These are phyloP conservation scores for Drosophila sordidapex DNA, from an alignment of 2,888 invertebrate genomes.

Conservation along the genomic window DNA sequence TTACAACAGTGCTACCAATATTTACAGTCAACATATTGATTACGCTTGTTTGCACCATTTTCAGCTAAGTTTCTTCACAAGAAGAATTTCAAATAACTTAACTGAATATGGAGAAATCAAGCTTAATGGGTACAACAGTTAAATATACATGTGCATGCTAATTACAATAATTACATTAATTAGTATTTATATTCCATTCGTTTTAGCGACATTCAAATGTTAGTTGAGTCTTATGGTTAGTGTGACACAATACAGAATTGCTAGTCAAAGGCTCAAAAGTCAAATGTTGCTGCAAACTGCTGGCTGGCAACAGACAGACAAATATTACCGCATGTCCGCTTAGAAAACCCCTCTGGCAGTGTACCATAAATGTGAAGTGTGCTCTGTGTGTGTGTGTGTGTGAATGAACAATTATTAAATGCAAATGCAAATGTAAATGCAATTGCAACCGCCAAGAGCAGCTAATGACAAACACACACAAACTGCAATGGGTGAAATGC, in stretches of 20 bases:
- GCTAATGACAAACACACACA: conserved; percentile 9
- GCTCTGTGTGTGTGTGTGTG: background rate
- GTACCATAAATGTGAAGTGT: conserved; percentile 57
- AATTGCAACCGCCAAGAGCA: conserved; percentile 11
- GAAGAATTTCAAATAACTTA: background rate
- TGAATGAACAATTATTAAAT: conserved; percentile 14
- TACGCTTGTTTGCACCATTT: background rate
- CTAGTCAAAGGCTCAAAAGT: conserved; percentile 38
- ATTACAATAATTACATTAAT: background rate
- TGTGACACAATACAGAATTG: conserved; percentile 42
- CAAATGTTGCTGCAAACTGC: conserved; percentile 31
- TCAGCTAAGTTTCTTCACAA: background rate
- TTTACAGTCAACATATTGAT: conserved; percentile 16
- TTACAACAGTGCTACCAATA: conserved; percentile 5
- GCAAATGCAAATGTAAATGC: conserved; percentile 12
- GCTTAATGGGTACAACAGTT: background rate
- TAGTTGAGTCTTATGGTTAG: conserved; percentile 53
- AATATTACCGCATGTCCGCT: conserved; percentile 25
- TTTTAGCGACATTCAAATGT: conserved; percentile 11
- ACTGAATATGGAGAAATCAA: background rate
- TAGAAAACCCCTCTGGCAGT: conserved; percentile 63
- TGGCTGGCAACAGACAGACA: conserved; percentile 12
- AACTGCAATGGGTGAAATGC: background rate
- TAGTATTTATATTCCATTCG: conserved; percentile 1
- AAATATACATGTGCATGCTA: conserved; percentile 18